Evolutionary conservation across 1,140 invertebrate genomes (phyloP).

Genomic region (Schlechtendalia chinensis): DNA sequence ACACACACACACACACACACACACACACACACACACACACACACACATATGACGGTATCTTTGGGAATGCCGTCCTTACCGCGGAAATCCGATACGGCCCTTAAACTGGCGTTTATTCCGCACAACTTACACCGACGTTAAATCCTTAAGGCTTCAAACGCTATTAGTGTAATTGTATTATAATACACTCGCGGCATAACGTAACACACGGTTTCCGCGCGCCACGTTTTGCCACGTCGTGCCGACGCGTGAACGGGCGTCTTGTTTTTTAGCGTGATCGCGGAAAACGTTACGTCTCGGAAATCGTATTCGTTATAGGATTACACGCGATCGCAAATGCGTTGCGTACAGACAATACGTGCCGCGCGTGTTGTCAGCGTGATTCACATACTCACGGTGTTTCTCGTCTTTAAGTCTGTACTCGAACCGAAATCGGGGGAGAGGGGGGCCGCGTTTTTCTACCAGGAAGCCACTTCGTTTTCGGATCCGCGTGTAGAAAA

Average conservation of each 20-base stretch:
- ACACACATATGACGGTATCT: background rate
- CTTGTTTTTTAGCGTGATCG: too few relatives aligned
- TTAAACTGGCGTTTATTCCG: constrained; percentile 26
- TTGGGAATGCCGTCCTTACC: background rate
- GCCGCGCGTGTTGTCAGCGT: background rate
- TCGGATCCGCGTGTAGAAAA: background rate
- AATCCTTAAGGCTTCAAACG: constrained; percentile 27
- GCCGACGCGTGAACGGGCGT: too few relatives aligned
- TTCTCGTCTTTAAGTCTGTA: background rate
- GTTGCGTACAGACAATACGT: background rate
- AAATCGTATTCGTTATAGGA: background rate
- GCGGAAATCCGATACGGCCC: background rate
- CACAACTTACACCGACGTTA: constrained; percentile 20
- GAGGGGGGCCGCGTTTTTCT: too few relatives aligned
- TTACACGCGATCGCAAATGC: background rate
- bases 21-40: too few relatives aligned
- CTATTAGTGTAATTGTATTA: constrained; percentile 45
- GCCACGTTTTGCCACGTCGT: too few relatives aligned
- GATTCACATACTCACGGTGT: background rate
- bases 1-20: too few relatives aligned
- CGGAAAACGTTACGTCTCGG: too few relatives aligned
- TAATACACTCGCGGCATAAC: constrained; percentile 13
- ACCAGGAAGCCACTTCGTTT: too few relatives aligned
- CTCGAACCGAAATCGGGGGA: background rate
- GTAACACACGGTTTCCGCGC: too few relatives aligned